These are phyloP conservation scores for Siniperca scherzeri DNA, from an alignment of 2,797 vertebrate species.

Conservation along the genomic window DNA sequence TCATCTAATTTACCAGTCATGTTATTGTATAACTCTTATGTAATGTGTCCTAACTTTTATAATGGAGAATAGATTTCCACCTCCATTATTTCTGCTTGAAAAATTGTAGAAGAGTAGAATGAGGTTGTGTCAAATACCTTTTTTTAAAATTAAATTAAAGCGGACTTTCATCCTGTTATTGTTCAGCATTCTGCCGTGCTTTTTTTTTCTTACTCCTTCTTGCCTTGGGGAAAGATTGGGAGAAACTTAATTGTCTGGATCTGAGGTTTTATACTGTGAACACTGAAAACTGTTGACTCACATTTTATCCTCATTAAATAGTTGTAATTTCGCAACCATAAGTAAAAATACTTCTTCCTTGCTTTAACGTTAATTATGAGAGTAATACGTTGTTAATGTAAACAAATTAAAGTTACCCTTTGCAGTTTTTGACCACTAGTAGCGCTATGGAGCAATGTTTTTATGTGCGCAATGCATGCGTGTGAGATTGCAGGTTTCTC, in stretches of 20 bases:
- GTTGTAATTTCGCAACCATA: neutral
- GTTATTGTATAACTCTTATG: conserved; percentile 31
- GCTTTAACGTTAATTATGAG: neutral
- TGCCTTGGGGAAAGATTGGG: conserved; percentile 37
- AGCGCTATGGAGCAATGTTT: neutral
- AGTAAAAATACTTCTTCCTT: neutral
- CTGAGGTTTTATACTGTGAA: conserved; percentile 28
- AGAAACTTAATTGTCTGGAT: conserved; percentile 29
- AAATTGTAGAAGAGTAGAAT: conserved; percentile 12
- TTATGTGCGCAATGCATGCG: too few relatives aligned
- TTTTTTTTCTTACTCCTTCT: neutral
- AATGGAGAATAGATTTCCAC: conserved; percentile 15
- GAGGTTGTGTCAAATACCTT: conserved; percentile 30
- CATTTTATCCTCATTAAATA: conserved; percentile 2
- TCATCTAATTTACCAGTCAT: conserved; percentile 16
- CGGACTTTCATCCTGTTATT: conserved; percentile 36
- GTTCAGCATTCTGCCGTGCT: conserved; percentile 20
- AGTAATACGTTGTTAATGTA: neutral
- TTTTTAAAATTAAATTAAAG: conserved; percentile 60
- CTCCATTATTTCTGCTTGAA: conserved; percentile 53
- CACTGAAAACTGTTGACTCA: conserved; percentile 11
- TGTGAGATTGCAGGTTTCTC: neutral
- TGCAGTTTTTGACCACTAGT: neutral
- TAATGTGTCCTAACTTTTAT: conserved; percentile 30
- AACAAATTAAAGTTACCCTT: neutral